Base-by-base conservation (phyloP, 2,888 invertebrate species). In the Anodontia alba region DNA sequence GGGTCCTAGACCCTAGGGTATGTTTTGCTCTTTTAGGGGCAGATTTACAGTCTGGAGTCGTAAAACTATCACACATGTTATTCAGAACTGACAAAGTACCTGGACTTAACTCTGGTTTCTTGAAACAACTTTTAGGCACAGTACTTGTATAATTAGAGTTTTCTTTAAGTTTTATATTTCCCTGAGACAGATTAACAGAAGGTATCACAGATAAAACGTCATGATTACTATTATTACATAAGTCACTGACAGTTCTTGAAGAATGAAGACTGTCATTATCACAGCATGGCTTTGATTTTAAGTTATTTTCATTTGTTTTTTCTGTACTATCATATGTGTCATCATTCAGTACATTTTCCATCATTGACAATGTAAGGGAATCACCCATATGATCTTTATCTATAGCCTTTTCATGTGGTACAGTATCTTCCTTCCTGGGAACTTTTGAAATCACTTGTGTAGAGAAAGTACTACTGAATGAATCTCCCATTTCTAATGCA, bases 401-500 rank as follows among this genome's bases (percentile, higher is more conserved):
- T 46, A 29, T 15, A 17, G 20, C 49, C 10, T 0, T 17, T 17
- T 82, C 78, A 66, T 57, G 29, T 17, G 20, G 12, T 23, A 54
- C 66, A 5, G n/a, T 49, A 0, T 38, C 17, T n/a, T 69, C 26
- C 38, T 71, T 42, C 26, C 33, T 62, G 29, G 10, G 23, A 36
- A 62, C 26, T 26, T 46, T 71, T 49, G 73, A 29, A 36, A 43
- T 31, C 33, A 54, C 49, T 31, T 76, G 77, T 10, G 70, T 31
- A 71, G 81, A 67, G 62, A 84, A 76, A 29, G 87, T 82, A 49
- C 82, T 81, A 15, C 83, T 83, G 68, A 91, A 91, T 29, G 90
- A 87, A 62, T 90, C 89, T 51, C 86, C 88, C 87, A 88, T 85
- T 57, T 90, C 89, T 77, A 84, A 81, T 29, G 95, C 95, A 7